Evolutionary conservation across 2,113 vertebrate species (phyloP).

Genomic region (Copsychus sechellarum): DNA sequence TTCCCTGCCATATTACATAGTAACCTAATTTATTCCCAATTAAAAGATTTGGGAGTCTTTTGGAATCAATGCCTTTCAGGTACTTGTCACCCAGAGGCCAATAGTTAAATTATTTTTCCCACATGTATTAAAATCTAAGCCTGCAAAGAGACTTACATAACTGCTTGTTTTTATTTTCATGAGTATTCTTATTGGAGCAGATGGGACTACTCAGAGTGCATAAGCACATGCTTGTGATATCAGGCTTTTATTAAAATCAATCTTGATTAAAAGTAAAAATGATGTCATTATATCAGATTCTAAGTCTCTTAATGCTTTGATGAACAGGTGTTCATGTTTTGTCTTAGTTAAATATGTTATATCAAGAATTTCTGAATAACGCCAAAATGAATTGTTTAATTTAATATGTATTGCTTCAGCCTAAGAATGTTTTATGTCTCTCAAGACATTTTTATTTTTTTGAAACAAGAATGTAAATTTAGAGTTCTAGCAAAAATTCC

Average conservation of each 20-base stretch:
- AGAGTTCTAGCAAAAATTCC: constrained; percentile 7
- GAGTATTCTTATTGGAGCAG: background rate
- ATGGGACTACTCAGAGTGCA: background rate
- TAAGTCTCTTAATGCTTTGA: background rate
- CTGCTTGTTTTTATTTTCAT: background rate
- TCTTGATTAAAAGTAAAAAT: background rate
- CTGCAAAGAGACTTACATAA: background rate
- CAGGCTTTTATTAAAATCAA: background rate
- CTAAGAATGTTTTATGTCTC: background rate
- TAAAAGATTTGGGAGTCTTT: background rate
- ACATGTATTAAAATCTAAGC: background rate
- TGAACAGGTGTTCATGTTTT: background rate
- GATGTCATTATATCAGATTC: background rate
- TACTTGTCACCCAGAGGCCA: constrained; percentile 2
- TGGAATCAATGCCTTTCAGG: background rate
- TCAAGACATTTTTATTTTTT: background rate
- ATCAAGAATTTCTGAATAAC: background rate
- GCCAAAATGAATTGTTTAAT: background rate
- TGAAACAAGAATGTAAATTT: constrained; percentile 9
- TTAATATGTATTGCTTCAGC: background rate
- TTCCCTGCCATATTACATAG: background rate
- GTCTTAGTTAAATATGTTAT: background rate
- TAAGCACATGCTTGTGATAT: background rate
- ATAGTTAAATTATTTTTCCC: constrained; percentile 9
- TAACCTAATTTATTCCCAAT: constrained; percentile 10